A percentile compares a stretch with the other conserved stretches of the same genome.
phyloP scores from a whole-genome alignment of 2,888 invertebrate genomes.

The Anthophora plumipes region DNA sequence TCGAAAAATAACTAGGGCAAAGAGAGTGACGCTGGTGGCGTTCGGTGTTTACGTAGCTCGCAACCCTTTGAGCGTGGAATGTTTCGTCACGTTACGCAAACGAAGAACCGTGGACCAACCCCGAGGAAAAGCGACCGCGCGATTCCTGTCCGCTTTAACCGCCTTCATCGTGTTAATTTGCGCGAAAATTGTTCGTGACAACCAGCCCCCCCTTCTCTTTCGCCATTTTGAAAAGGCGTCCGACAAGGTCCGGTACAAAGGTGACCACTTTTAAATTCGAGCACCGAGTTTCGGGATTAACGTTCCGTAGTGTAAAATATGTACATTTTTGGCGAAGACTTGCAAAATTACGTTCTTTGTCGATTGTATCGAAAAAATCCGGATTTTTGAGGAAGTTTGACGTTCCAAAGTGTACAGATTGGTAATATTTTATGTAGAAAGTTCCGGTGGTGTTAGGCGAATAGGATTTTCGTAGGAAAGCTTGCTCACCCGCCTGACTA shows the following conservation, averaged over 20 bases:
- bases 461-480: no score
- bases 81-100: slow-evolving; percentile 18
- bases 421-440: no score
- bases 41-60: slow-evolving; percentile 6
- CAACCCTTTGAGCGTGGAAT: slow-evolving; percentile 25
- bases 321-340: no score
- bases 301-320: no score
- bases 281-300: not conserved
- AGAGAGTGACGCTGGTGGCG: not conserved
- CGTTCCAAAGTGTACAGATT: no score
- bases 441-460: no score
- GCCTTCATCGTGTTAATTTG: slow-evolving; percentile 5
- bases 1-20: slow-evolving; percentile 23
- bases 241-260: not conserved
- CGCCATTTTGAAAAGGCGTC: not conserved
- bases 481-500: no score
- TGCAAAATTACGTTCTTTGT: no score
- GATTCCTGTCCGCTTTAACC: not conserved
- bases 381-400: no score
- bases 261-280: not conserved
- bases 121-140: slow-evolving; percentile 3
- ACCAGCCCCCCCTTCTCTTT: not conserved
- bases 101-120: not conserved
- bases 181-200: slow-evolving; percentile 13
- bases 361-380: no score